phyloP scores from a whole-genome alignment of 2,888 invertebrate genomes.

The Mesoligia furuncula region DNA sequence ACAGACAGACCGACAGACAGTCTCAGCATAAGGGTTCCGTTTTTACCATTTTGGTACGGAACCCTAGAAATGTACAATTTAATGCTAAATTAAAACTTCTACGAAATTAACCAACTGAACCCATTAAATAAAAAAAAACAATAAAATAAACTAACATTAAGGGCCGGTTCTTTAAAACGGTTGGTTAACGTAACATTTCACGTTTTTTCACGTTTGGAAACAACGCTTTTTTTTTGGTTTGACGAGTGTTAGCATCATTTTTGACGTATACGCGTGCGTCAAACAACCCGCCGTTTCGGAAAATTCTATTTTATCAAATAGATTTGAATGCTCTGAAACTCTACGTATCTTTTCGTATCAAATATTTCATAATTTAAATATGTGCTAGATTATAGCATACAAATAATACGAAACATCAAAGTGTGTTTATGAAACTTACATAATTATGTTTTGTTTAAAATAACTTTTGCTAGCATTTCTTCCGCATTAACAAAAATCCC shows the following conservation, averaged over 20 bases:
- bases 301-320: background rate
- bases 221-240: no score
- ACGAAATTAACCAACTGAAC: background rate
- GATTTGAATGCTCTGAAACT: background rate
- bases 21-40: no score
- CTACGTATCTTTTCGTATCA: background rate
- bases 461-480: background rate
- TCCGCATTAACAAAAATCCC: background rate
- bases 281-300: background rate
- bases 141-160: background rate
- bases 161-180: no score
- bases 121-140: no score
- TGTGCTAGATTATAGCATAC: no score
- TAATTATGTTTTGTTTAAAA: background rate
- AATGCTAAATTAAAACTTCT: no score
- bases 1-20: no score
- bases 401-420: background rate
- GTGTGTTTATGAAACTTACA: background rate
- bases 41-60: no score
- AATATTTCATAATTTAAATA: background rate
- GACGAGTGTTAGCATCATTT: no score
- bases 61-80: constrained; percentile 1
- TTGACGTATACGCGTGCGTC: no score
- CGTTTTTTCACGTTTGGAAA: no score
- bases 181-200: no score